Percentiles rank a stretch among this genome's conserved stretches.
These are phyloP conservation scores for Diadumene lineata DNA, from an alignment of 92 coral and sea anemone genomes.

Conservation along the genomic window DNA sequence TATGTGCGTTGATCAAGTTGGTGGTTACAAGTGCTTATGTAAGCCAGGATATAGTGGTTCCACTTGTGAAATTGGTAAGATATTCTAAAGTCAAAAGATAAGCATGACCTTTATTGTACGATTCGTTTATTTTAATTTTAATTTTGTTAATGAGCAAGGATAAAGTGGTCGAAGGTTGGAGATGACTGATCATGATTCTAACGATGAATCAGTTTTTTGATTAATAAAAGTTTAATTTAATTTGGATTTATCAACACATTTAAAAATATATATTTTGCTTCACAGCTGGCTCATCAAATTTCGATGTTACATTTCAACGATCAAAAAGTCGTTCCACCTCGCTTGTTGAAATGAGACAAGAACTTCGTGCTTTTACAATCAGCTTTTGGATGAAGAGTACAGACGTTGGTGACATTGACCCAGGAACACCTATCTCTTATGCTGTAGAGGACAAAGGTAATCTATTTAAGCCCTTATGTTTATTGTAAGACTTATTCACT, in stretches of 20 bases:
- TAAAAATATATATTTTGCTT: background rate
- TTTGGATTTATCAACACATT: too few relatives aligned
- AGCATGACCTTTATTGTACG: too few relatives aligned
- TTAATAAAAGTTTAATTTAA: too few relatives aligned
- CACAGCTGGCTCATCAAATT: slow-evolving; percentile 62
- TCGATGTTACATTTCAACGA: slow-evolving; percentile 74
- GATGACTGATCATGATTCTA: too few relatives aligned
- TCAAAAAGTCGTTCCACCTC: slow-evolving; percentile 72
- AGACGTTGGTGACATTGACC: slow-evolving; percentile 46
- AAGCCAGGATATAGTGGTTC: slow-evolving; percentile 75
- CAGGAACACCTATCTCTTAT: slow-evolving; percentile 94
- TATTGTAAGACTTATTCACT: too few relatives aligned
- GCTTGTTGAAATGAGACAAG: slow-evolving; percentile 69
- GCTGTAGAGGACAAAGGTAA: slow-evolving; percentile 78
- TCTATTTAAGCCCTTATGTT: too few relatives aligned
- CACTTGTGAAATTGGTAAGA: slow-evolving; percentile 79
- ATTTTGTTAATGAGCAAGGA: too few relatives aligned
- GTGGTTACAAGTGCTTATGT: slow-evolving; percentile 82
- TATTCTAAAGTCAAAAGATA: background rate
- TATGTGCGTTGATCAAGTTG: slow-evolving; percentile 69
- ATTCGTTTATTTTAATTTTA: too few relatives aligned
- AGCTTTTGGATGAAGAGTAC: slow-evolving; percentile 95
- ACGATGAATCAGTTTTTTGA: too few relatives aligned
- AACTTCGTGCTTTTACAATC: slow-evolving; percentile 78
- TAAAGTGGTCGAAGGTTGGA: too few relatives aligned